These are phyloP conservation scores for Dendrocincla tyrannina DNA, from an alignment of 2,797 vertebrate species.

Conservation along the genomic window DNA sequence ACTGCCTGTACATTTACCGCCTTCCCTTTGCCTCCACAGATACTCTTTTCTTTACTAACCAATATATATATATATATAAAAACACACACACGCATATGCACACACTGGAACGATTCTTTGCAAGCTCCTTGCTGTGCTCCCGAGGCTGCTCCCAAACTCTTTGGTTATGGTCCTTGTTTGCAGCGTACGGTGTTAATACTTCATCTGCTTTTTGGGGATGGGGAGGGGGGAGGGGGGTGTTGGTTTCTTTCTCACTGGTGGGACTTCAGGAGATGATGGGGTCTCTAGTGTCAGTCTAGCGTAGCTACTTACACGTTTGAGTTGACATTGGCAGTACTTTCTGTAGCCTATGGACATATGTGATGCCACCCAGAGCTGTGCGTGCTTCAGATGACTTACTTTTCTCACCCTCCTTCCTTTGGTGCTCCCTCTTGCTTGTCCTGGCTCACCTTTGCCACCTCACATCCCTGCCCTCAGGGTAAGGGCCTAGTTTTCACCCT, in stretches of 20 bases:
- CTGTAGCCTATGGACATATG: background rate
- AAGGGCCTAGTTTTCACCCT: background rate
- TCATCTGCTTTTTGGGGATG: background rate
- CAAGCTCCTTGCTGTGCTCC: constrained; percentile 47
- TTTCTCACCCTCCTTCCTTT: background rate
- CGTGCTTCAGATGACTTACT: constrained; percentile 22
- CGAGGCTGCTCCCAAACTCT: constrained; percentile 15
- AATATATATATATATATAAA: background rate
- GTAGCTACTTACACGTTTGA: constrained; percentile 18
- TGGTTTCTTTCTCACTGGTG: background rate
- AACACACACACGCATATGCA: background rate
- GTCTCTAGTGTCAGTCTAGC: constrained; percentile 47
- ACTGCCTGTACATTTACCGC: constrained; percentile 76
- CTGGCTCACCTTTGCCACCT: background rate
- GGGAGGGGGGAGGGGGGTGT: background rate
- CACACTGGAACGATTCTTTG: background rate
- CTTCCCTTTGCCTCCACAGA: constrained; percentile 74
- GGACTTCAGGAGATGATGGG: background rate
- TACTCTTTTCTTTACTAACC: constrained; percentile 62
- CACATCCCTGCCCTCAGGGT: background rate
- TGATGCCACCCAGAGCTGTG: constrained; percentile 31
- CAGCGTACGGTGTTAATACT: constrained; percentile 44
- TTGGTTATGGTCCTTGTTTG: constrained; percentile 58
- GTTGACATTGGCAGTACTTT: constrained; percentile 25
- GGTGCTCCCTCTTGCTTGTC: background rate